Conservation (phyloP, 2,797 vertebrate genomes). For the Silurus lanzhouensis region DNA sequence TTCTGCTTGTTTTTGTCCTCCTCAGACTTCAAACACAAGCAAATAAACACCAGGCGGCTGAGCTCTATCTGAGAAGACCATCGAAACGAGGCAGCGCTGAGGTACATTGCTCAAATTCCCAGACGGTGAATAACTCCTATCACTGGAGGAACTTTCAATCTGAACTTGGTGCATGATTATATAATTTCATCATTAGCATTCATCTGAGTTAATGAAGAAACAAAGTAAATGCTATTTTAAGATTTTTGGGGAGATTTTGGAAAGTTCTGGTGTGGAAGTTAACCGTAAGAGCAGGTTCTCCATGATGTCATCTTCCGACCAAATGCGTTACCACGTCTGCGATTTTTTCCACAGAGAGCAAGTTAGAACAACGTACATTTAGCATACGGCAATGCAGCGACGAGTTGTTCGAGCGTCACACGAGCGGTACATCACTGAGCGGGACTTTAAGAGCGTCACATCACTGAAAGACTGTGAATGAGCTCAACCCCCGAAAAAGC, state of each 20-base stretch:
- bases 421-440: no score
- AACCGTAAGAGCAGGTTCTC: background rate
- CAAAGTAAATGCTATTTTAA: background rate
- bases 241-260: background rate
- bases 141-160: background rate
- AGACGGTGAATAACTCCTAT: background rate
- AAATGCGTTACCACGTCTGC: no score
- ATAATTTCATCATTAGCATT: background rate
- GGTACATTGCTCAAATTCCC: slow-evolving; percentile 19
- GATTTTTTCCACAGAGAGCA: no score
- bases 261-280: background rate
- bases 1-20: background rate
- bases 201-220: background rate
- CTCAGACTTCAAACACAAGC: slow-evolving; percentile 9
- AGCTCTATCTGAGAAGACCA: background rate
- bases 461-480: no score
- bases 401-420: no score
- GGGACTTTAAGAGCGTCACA: no score
- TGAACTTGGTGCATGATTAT: background rate
- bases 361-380: no score
- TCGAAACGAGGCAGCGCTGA: background rate
- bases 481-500: no score
- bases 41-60: background rate
- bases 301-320: background rate
- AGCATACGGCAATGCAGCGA: no score